phyloP scores from a whole-genome alignment of 2,797 vertebrate species.

The Rhadinocentrus ornatus region DNA sequence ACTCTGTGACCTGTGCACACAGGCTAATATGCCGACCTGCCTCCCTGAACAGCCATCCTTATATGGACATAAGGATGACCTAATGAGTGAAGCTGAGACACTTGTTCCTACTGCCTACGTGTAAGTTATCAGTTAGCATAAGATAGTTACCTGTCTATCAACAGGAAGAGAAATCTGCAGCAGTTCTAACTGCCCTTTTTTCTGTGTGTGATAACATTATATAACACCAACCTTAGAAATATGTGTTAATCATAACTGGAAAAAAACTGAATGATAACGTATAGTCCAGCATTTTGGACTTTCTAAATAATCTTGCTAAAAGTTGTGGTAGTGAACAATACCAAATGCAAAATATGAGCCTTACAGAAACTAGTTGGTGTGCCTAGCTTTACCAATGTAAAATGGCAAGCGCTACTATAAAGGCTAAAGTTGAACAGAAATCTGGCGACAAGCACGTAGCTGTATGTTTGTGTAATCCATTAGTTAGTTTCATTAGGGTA shows the following conservation, averaged over 20 bases:
- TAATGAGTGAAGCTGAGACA: conserved; percentile 34
- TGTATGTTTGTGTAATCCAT: background rate
- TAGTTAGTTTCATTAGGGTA: background rate
- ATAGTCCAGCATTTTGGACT: background rate
- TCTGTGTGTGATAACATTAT: background rate
- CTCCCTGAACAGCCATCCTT: conserved; percentile 45
- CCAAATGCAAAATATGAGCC: conserved; percentile 1
- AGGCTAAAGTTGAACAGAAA: background rate
- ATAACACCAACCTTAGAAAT: background rate
- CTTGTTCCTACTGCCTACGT: conserved; percentile 8
- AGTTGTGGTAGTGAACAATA: conserved; percentile 1
- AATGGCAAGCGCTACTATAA: background rate
- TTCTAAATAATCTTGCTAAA: background rate
- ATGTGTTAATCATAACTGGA: background rate
- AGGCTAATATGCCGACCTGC: conserved; percentile 77
- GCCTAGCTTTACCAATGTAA: background rate
- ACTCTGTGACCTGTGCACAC: conserved; percentile 80
- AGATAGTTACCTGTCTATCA: conserved; percentile 8
- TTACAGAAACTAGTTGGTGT: background rate
- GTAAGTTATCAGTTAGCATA: conserved; percentile 31
- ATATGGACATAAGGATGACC: conserved; percentile 57
- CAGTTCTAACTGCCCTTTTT: background rate
- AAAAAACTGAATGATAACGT: background rate
- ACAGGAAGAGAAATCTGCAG: background rate
- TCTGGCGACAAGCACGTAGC: background rate